Evolutionary conservation across 1,140 invertebrate genomes (phyloP).

Genomic region (Charaxes varanes): DNA sequence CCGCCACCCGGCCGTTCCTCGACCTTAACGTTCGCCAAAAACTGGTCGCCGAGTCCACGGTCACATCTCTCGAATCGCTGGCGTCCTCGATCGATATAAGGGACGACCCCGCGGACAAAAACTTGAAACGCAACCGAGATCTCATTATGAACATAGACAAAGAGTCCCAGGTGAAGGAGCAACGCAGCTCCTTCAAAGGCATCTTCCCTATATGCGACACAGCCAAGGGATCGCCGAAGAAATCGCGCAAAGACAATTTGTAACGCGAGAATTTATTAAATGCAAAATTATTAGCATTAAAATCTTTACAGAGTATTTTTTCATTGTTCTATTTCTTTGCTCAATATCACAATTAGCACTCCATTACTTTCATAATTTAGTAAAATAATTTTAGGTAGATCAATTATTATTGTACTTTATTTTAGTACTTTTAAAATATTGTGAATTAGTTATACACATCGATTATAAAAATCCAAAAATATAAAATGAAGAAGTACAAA

Average conservation of each 20-base stretch:
- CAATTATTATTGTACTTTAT: neutral
- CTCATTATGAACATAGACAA: conserved; percentile 41
- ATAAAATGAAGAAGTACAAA: no score
- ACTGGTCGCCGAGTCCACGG: conserved; percentile 39
- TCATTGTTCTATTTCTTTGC: no score
- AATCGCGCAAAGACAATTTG: conserved; percentile 33
- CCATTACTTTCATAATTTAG: neutral
- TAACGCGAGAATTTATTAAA: neutral
- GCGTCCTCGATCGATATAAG: conserved; percentile 48
- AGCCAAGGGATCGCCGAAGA: conserved; percentile 41
- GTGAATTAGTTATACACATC: no score
- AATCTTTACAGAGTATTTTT: neutral
- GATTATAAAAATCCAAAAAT: no score
- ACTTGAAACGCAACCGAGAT: conserved; percentile 46
- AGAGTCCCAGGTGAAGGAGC: conserved; percentile 56
- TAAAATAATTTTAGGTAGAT: neutral
- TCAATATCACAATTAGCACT: neutral
- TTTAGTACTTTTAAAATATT: neutral
- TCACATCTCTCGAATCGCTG: conserved; percentile 58
- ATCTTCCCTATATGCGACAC: conserved; percentile 40
- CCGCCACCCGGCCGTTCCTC: conserved; percentile 20
- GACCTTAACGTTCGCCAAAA: conserved; percentile 34
- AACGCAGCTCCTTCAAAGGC: conserved; percentile 37
- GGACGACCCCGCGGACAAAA: conserved; percentile 35
- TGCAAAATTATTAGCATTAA: neutral